A percentile compares a stretch with the other conserved stretches of the same genome.
Evolutionary conservation across 2,888 invertebrate species (phyloP).

Genomic region (Pogonocherus hispidulus): DNA sequence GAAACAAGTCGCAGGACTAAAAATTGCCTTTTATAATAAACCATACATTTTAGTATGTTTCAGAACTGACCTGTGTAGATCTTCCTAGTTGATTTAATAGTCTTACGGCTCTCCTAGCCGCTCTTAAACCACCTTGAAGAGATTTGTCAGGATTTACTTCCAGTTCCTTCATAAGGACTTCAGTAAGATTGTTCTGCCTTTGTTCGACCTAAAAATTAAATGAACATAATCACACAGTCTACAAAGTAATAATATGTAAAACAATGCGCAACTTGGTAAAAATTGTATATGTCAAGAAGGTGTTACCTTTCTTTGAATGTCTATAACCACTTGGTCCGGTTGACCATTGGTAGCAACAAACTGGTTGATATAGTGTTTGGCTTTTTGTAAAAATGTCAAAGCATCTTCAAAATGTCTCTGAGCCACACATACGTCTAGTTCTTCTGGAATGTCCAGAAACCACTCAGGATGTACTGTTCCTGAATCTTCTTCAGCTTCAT

Average conservation of each 20-base stretch:
- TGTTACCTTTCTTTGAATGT: constrained; percentile 69
- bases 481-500: constrained; percentile 66
- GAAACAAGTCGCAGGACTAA: constrained; percentile 86
- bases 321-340: constrained; percentile 67
- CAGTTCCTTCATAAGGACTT: constrained; percentile 89
- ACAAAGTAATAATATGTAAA: no score
- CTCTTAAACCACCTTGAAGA: constrained; percentile 89
- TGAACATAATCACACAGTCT: no score
- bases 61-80: constrained; percentile 71
- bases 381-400: constrained; percentile 82
- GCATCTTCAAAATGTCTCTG: constrained; percentile 97
- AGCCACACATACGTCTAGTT: constrained; percentile 94
- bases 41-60: background rate
- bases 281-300: no score
- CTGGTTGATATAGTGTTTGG: constrained; percentile 71
- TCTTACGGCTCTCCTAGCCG: constrained; percentile 86
- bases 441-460: constrained; percentile 92
- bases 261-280: no score
- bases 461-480: constrained; percentile 79
- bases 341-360: constrained; percentile 58
- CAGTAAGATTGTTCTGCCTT: constrained; percentile 83
- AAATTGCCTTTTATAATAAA: constrained; percentile 34
- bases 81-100: constrained; percentile 85
- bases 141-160: constrained; percentile 92
- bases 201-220: constrained; percentile 73